These are phyloP conservation scores for Axinella damicornis DNA, from an alignment of 37 sponge, comb jelly and placozoan species.

Conservation along the genomic window DNA sequence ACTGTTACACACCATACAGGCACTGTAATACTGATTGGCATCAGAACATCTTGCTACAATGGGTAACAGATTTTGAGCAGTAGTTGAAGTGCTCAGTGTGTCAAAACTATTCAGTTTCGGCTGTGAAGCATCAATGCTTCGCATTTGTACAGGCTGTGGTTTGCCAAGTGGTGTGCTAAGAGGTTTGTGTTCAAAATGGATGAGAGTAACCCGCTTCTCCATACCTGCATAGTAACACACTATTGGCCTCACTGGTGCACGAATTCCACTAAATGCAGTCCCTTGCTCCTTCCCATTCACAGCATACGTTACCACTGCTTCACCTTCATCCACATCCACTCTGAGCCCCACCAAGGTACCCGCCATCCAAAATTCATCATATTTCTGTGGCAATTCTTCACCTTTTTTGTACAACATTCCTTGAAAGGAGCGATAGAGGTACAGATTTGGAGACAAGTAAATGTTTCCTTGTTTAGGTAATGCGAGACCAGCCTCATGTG, in stretches of 20 bases:
- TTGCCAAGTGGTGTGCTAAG: too few species aligned
- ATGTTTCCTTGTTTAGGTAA: constrained; percentile 9
- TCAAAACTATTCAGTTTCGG: neutral
- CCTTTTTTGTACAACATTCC: constrained; percentile 54
- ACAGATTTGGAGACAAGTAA: constrained; percentile 35
- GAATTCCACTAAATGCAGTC: constrained; percentile 34
- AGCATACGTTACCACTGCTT: constrained; percentile 4
- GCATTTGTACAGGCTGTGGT: neutral
- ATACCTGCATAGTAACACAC: constrained; percentile 62
- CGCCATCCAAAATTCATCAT: constrained; percentile 65
- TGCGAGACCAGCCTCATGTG: constrained; percentile 3
- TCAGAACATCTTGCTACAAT: neutral
- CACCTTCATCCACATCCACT: constrained; percentile 10
- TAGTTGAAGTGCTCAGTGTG: neutral
- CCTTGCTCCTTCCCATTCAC: constrained; percentile 54
- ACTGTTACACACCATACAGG: constrained; percentile 25
- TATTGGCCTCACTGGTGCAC: constrained; percentile 39
- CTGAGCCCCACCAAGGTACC: constrained; percentile 53
- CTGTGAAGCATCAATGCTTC: neutral
- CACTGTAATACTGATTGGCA: neutral
- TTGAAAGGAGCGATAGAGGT: constrained; percentile 61
- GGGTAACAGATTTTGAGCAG: neutral
- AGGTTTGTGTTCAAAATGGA: constrained; percentile 34
- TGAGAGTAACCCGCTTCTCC: constrained; percentile 54
- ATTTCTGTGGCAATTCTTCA: constrained; percentile 16